Evolutionary conservation across 2,113 vertebrate species (phyloP), one percentile per base, ranked within the genome.

Genomic region (Crotalus helleri): DNA sequence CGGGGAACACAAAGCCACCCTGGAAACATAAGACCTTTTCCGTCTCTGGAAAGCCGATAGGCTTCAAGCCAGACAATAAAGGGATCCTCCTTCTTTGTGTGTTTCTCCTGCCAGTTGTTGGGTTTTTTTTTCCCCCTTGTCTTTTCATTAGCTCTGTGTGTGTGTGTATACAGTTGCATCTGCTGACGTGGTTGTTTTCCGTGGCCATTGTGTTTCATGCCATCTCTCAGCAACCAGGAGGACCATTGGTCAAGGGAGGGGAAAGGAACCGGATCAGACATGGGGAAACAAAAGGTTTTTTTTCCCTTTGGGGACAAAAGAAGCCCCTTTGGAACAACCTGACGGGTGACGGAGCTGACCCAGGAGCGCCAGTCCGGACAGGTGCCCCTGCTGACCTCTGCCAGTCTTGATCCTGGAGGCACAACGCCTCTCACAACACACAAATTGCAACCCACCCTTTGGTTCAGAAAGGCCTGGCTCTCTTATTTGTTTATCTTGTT

Each of bases 131-230:
- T 3, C 0, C 1, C 3, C 3, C 11, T 49, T 49, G 49, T 49
- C 29, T 69, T n/a, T 69, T 81, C n/a, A 81, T 81, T 39, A 81
- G 33, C 1, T 49, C 7, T 49, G 49, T 49, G 49, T 49, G 49
- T 49, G 49, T 49, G 7, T 49, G 7, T 9, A 6, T 8, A 6
- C 0, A 15, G 29, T 39, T 39, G 69, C 69, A 39, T 81, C 5
- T 19, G 69, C 69, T 8, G 69, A 81, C 2, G 33, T 17, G 33
- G 15, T 81, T 9, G 15, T 8, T 81, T 81, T 39, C 17, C 13
- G 0, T 2, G 5, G n/a, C 13, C 69, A 33, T 74, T 7, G 69
- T 33, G n/a, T n/a, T 15, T 2, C 5, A 6, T 1, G 69, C 5
- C 29, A 69, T 69, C 64, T 6, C 64, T 69, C 64, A 33, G 64